These are phyloP conservation scores for Pyralis farinalis DNA, from an alignment of 2,888 invertebrate genomes.

Conservation along the genomic window DNA sequence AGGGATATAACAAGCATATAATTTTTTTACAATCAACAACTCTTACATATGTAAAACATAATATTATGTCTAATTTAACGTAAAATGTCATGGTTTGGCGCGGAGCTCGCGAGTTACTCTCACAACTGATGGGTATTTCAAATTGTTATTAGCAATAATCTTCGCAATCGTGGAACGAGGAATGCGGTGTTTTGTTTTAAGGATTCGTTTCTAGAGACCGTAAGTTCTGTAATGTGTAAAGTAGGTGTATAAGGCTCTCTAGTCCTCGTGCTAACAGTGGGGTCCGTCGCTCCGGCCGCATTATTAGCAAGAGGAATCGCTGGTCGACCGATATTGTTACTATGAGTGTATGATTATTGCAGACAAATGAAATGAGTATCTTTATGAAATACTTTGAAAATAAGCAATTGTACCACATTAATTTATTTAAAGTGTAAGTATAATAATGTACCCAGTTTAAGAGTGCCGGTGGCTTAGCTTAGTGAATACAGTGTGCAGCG, in stretches of 20 bases:
- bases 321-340: constrained; percentile 26
- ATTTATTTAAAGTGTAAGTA: constrained; percentile 41
- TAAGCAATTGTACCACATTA: constrained; percentile 33
- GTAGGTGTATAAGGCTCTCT: constrained; percentile 26
- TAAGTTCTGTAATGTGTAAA: constrained; percentile 17
- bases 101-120: constrained; percentile 30
- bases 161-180: constrained; percentile 19
- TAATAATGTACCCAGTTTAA: constrained; percentile 13
- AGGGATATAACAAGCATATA: constrained; percentile 78
- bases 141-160: constrained; percentile 26
- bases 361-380: constrained; percentile 26
- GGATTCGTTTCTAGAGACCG: constrained; percentile 38
- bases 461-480: constrained; percentile 10
- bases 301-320: constrained; percentile 28
- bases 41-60: constrained; percentile 81
- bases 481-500: background rate
- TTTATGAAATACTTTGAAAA: constrained; percentile 31
- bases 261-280: constrained; percentile 31
- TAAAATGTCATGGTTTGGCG: constrained; percentile 63
- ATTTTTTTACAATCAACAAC: constrained; percentile 81
- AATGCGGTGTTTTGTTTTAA: constrained; percentile 37
- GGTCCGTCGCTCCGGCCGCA: constrained; percentile 8
- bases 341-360: constrained; percentile 31
- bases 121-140: constrained; percentile 26
- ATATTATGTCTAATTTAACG: constrained; percentile 80